Conservation (phyloP, 2,113 vertebrate genomes). For the Scytalopus superciliaris region DNA sequence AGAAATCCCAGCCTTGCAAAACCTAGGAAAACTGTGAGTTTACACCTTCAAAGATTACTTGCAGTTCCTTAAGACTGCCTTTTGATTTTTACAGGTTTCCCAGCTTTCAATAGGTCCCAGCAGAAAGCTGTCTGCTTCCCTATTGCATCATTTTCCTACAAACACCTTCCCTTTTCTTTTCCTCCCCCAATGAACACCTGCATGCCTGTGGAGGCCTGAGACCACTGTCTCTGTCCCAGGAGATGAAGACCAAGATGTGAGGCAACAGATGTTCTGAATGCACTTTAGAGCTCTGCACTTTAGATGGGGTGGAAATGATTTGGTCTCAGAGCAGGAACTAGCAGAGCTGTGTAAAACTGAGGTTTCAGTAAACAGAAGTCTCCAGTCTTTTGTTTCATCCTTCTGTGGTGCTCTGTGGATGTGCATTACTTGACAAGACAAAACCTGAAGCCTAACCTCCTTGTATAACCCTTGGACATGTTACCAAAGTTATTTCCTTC, state of each 20-base stretch:
- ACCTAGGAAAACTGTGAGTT: background rate
- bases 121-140: background rate
- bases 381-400: background rate
- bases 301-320: background rate
- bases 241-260: background rate
- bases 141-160: background rate
- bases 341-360: background rate
- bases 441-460: background rate
- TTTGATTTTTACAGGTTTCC: background rate
- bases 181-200: background rate
- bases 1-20: background rate
- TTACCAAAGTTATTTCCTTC: background rate
- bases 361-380: background rate
- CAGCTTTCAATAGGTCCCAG: background rate
- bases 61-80: background rate
- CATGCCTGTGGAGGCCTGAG: background rate
- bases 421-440: background rate
- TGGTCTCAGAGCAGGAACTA: background rate
- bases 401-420: background rate
- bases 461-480: background rate
- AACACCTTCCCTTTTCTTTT: background rate
- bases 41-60: background rate
- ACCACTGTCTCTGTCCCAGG: background rate
- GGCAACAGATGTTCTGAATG: rapidly evolving
- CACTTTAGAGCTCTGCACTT: background rate